phyloP scores from a whole-genome alignment of 2,888 invertebrate species.

The Alcis repandata region DNA sequence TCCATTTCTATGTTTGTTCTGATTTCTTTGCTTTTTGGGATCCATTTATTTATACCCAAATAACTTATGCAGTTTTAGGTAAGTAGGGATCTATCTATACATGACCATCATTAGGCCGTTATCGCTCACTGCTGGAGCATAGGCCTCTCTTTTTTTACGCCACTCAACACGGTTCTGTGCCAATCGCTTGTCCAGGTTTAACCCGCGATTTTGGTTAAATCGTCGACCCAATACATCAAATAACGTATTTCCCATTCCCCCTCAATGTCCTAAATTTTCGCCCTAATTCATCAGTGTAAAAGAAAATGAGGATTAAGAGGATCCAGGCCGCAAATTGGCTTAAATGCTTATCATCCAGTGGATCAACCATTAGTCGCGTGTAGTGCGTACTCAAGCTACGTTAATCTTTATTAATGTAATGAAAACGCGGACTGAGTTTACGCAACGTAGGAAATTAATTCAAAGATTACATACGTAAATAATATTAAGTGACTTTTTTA shows the following conservation, averaged over 20 bases:
- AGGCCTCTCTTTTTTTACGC: too few relatives aligned
- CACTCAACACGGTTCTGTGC: too few relatives aligned
- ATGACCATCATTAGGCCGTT: too few relatives aligned
- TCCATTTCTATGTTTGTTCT: too few relatives aligned
- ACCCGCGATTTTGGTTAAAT: too few relatives aligned
- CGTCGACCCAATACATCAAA: too few relatives aligned
- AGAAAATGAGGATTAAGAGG: constrained; percentile 20
- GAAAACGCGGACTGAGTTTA: constrained; percentile 14
- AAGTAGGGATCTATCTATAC: too few relatives aligned
- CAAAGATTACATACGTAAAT: not conserved
- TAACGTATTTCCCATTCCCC: not conserved
- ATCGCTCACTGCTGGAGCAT: too few relatives aligned
- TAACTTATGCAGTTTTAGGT: too few relatives aligned
- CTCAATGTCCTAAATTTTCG: not conserved
- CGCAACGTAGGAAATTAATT: not conserved
- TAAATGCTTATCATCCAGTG: constrained; percentile 16
- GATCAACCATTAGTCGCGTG: constrained; percentile 15
- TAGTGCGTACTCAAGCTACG: constrained; percentile 2
- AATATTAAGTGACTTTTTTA: not conserved
- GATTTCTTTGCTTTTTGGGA: too few relatives aligned
- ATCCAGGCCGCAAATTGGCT: constrained; percentile 34
- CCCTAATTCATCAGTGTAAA: constrained; percentile 4
- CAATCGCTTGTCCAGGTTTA: too few relatives aligned
- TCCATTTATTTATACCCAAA: too few relatives aligned
- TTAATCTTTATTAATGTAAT: constrained; percentile 28